phyloP scores from a whole-genome alignment of 1,140 invertebrate genomes.

The Periplaneta americana region DNA sequence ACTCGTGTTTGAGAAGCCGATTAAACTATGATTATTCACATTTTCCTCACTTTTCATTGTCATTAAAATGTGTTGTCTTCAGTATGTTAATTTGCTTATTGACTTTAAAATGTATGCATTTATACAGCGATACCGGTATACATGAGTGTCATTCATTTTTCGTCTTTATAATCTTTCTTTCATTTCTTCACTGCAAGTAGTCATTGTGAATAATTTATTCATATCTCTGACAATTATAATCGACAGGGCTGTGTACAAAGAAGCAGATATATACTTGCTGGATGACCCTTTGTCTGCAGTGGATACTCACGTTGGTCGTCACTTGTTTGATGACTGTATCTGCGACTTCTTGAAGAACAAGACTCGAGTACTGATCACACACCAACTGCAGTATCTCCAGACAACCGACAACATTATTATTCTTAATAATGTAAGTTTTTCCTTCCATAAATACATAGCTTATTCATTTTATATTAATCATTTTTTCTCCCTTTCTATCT shows the following conservation, averaged over 20 bases:
- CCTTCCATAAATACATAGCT: not conserved
- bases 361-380: conserved; percentile 76
- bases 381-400: conserved; percentile 82
- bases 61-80: too few species aligned
- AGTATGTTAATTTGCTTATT: too few species aligned
- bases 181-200: too few species aligned
- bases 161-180: too few species aligned
- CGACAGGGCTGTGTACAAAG: conserved; percentile 66
- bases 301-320: conserved; percentile 61
- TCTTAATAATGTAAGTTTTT: conserved; percentile 54
- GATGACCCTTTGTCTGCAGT: conserved; percentile 82
- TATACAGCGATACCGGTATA: too few species aligned
- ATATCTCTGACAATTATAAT: not conserved
- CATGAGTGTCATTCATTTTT: too few species aligned
- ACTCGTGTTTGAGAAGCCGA: not conserved
- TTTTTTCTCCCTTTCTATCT: not conserved
- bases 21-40: too few species aligned
- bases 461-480: conserved; percentile 26
- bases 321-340: conserved; percentile 66
- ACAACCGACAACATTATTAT: conserved; percentile 67
- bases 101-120: too few species aligned
- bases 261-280: conserved; percentile 75
- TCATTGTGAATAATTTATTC: too few species aligned
- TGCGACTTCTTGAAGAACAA: conserved; percentile 60
- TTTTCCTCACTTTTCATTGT: too few species aligned